Evolutionary conservation across 2,113 vertebrate species (phyloP).

Genomic region (Petroica traversi): DNA sequence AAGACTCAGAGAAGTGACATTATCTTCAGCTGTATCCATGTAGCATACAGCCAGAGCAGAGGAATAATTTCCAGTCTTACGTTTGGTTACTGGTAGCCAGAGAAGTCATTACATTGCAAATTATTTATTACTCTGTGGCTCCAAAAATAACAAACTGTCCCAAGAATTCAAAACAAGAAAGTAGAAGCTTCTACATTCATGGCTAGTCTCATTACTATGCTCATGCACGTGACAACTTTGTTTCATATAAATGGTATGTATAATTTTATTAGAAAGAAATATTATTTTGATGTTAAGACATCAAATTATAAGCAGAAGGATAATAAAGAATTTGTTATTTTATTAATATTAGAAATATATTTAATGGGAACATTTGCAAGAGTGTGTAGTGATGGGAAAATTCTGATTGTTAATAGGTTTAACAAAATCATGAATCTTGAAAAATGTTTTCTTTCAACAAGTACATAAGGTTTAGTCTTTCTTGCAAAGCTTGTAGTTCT

Average conservation of each 20-base stretch:
- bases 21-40: neutral
- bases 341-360: slow-evolving; percentile 60
- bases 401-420: neutral
- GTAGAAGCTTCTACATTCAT: neutral
- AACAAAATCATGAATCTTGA: neutral
- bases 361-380: slow-evolving; percentile 53
- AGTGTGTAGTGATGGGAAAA: neutral
- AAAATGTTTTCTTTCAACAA: neutral
- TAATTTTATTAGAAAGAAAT: slow-evolving; percentile 56
- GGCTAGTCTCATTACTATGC: neutral
- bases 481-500: neutral
- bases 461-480: neutral
- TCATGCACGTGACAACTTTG: neutral
- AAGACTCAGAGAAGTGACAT: neutral
- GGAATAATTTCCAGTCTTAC: neutral
- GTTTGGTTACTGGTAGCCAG: neutral
- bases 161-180: neutral
- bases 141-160: neutral
- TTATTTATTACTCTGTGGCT: slow-evolving; percentile 10
- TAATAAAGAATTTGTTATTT: slow-evolving; percentile 45
- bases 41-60: neutral
- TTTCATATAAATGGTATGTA: slow-evolving; percentile 34
- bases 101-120: neutral
- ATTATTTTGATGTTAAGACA: slow-evolving; percentile 54
- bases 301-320: slow-evolving; percentile 40